A percentile compares a stretch with the other conserved stretches of the same genome.
These are phyloP conservation scores for Temnothorax nylanderi DNA, from an alignment of 1,140 invertebrate genomes.

Conservation along the genomic window DNA sequence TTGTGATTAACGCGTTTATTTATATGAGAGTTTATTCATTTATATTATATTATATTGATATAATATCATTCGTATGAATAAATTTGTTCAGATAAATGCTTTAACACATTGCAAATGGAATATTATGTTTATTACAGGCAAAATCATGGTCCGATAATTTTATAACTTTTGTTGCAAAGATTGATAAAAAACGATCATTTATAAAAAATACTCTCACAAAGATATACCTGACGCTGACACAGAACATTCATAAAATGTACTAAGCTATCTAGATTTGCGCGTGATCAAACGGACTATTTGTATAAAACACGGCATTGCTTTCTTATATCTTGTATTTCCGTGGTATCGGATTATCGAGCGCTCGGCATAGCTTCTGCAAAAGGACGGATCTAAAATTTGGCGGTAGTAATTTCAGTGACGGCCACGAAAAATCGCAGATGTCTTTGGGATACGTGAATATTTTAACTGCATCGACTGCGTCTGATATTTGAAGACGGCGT, in stretches of 20 bases:
- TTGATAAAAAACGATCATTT: background rate
- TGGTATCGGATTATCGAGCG: background rate
- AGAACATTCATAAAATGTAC: background rate
- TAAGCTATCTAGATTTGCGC: background rate
- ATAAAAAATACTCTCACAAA: background rate
- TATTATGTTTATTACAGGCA: background rate
- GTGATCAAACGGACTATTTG: background rate
- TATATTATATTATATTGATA: slow-evolving; percentile 21
- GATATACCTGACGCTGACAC: background rate
- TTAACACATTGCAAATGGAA: slow-evolving; percentile 4
- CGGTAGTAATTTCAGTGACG: background rate
- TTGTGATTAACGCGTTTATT: slow-evolving; percentile 11
- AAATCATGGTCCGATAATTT: slow-evolving; percentile 14
- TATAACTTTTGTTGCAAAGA: background rate
- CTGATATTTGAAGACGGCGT: background rate
- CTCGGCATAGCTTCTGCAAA: background rate
- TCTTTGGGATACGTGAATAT: background rate
- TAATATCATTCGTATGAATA: slow-evolving; percentile 23
- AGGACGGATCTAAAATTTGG: background rate
- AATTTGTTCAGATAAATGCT: slow-evolving; percentile 14
- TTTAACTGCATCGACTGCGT: background rate
- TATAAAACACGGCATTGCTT: background rate
- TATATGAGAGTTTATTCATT: slow-evolving; percentile 18
- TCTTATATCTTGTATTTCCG: background rate
- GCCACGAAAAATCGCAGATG: background rate